Conservation (phyloP, 2,888 invertebrate species). For the Terebella lapidaria region DNA sequence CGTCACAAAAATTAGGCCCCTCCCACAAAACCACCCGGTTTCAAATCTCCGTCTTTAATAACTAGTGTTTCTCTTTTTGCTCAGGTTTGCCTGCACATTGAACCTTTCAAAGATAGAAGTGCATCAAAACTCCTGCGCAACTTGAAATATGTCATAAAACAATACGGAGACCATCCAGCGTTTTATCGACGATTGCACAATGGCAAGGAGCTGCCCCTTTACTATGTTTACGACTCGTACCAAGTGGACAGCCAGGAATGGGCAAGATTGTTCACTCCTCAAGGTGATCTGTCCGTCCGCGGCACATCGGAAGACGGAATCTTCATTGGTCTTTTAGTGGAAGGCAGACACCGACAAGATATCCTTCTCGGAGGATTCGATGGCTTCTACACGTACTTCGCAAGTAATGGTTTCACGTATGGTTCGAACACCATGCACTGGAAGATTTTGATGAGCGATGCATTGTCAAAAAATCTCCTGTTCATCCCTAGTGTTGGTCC, state of each 20-base stretch:
- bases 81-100: constrained; percentile 61
- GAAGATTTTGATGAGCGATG: constrained; percentile 31
- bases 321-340: constrained; percentile 61
- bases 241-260: constrained; percentile 58
- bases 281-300: constrained; percentile 57
- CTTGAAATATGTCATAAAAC: constrained; percentile 45
- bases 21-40: too few relatives aligned
- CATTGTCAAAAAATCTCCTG: constrained; percentile 28
- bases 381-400: constrained; percentile 66
- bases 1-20: too few relatives aligned
- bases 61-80: constrained; percentile 10
- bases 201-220: constrained; percentile 56
- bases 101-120: constrained; percentile 56
- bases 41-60: too few relatives aligned
- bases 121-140: constrained; percentile 46
- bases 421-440: constrained; percentile 59
- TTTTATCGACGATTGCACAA: constrained; percentile 53
- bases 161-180: constrained; percentile 59
- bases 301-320: constrained; percentile 60
- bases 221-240: constrained; percentile 66
- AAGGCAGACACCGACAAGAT: constrained; percentile 56
- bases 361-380: constrained; percentile 54
- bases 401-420: constrained; percentile 63
- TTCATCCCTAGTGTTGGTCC: constrained; percentile 69
- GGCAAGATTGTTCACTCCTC: constrained; percentile 45